phyloP scores from a whole-genome alignment of 2,113 vertebrate species.

The Nerophis ophidion region DNA sequence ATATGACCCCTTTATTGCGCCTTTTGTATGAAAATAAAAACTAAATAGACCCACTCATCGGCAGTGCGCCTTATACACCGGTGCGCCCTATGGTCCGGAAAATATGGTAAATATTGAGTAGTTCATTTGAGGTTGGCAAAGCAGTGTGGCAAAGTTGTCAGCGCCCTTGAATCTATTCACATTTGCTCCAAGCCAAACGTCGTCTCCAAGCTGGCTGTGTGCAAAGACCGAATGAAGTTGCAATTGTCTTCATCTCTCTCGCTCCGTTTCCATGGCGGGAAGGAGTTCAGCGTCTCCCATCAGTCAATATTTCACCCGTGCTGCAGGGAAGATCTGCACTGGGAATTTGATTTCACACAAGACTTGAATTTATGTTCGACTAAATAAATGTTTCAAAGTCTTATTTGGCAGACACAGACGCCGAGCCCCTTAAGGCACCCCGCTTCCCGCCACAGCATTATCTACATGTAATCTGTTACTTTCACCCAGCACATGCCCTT shows the following conservation, averaged over 20 bases:
- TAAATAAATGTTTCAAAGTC: not conserved
- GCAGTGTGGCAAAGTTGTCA: conserved; percentile 38
- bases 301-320: conserved; percentile 43
- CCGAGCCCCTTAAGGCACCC: conserved; percentile 29
- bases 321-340: not conserved
- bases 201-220: conserved; percentile 26
- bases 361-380: not conserved
- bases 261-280: conserved; percentile 29
- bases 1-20: too few species aligned
- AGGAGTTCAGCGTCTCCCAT: conserved; percentile 43
- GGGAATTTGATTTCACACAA: conserved; percentile 24
- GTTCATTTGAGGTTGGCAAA: conserved; percentile 45
- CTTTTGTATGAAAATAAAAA: too few species aligned
- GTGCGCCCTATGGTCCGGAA: conserved; percentile 6
- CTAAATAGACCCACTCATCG: too few species aligned
- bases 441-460: conserved; percentile 35
- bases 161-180: conserved; percentile 61
- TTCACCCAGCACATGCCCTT: conserved; percentile 53
- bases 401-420: conserved; percentile 34
- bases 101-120: conserved; percentile 55
- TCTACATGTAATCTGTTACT: conserved; percentile 61
- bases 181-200: conserved; percentile 54
- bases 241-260: conserved; percentile 20
- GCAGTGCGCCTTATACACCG: too few species aligned
- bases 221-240: conserved; percentile 33